Evolutionary conservation across 2,113 vertebrate species (phyloP).

Genomic region (Lanius ludovicianus): DNA sequence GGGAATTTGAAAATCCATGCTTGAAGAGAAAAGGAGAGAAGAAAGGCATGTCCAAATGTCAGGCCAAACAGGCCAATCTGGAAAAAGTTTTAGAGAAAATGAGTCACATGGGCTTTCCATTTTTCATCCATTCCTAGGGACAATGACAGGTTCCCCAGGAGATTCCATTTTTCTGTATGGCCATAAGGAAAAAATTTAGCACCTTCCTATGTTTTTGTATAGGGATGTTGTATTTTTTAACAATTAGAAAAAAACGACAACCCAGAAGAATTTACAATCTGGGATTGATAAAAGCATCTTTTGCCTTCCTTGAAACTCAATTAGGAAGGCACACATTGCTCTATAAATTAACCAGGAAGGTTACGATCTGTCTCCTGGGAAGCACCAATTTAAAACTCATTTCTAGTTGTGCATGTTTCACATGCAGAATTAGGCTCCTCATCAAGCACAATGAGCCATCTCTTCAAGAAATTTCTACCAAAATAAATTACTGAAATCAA

Average conservation of each 20-base stretch:
- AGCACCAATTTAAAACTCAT: conserved; percentile 26
- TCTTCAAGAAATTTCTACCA: not conserved
- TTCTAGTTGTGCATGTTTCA: not conserved
- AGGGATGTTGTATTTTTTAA: not conserved
- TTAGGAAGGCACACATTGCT: not conserved
- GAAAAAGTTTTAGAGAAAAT: not conserved
- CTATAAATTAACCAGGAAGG: conserved; percentile 26
- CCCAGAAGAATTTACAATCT: not conserved
- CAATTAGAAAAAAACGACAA: not conserved
- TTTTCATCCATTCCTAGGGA: not conserved
- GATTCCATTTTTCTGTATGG: not conserved
- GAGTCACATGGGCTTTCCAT: not conserved
- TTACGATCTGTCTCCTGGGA: conserved; percentile 13
- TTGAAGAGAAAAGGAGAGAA: not conserved
- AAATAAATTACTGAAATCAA: conserved; percentile 5
- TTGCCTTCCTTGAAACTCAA: conserved; percentile 1
- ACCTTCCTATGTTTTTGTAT: not conserved
- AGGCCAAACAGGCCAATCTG: not conserved
- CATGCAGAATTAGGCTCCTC: not conserved
- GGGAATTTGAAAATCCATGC: not conserved
- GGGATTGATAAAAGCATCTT: not conserved
- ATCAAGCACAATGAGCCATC: not conserved
- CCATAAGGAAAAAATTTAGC: not conserved
- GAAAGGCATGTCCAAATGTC: not conserved
- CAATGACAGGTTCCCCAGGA: not conserved